Evolutionary conservation across 2,888 invertebrate genomes (phyloP).

Genomic region (Drosophila quinaria): DNA sequence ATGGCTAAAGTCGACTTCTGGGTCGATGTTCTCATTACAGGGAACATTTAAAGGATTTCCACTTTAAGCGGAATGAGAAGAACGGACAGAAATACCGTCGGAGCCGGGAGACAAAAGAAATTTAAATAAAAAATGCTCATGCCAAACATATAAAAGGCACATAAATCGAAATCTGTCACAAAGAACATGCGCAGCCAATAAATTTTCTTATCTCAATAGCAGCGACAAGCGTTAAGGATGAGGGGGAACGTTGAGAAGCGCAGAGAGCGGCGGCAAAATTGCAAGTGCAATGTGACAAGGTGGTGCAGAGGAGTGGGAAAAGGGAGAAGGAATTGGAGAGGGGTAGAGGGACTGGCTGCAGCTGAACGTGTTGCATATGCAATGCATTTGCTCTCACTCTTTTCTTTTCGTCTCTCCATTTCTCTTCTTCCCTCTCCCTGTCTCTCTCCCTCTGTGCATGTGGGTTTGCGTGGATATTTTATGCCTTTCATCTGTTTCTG

Average conservation of each 20-base stretch:
- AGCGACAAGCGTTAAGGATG: conserved; percentile 76
- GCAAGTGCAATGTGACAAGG: conserved; percentile 20
- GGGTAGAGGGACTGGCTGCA: conserved; percentile 31
- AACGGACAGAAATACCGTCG: conserved; percentile 17
- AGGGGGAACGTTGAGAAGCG: conserved; percentile 27
- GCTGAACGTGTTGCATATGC: conserved; percentile 78
- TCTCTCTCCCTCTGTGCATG: neutral
- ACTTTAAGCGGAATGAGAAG: conserved; percentile 42
- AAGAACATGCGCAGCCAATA: conserved; percentile 81
- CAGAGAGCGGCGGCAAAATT: conserved; percentile 10
- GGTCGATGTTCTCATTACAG: conserved; percentile 35
- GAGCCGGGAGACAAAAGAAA: conserved; percentile 49
- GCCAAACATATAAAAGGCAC: conserved; percentile 73
- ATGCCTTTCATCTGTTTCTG: conserved; percentile 63
- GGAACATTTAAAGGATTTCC: conserved; percentile 48
- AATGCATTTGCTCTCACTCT: conserved; percentile 37
- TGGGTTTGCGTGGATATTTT: conserved; percentile 36
- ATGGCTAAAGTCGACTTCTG: conserved; percentile 26
- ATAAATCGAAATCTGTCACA: conserved; percentile 83
- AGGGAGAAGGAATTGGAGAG: neutral
- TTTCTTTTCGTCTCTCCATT: neutral
- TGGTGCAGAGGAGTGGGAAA: conserved; percentile 1
- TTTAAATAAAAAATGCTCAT: conserved; percentile 64
- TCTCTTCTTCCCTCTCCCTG: neutral
- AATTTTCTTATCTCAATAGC: conserved; percentile 83